Base-by-base conservation (phyloP, 2,888 invertebrate genomes). In the Leptopilina syphax region DNA sequence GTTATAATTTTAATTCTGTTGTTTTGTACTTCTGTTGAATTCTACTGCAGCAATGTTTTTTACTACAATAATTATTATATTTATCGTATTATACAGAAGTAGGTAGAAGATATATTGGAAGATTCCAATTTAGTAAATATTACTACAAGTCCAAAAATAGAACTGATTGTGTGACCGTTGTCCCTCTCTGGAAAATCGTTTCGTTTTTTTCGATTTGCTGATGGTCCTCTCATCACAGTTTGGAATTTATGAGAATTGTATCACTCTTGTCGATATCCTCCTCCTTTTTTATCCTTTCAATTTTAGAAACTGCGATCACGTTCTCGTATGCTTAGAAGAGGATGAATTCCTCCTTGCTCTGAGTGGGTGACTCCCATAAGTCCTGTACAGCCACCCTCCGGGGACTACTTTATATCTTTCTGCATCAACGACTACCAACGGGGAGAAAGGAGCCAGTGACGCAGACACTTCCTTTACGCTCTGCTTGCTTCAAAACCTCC, bases 401-500 rank as follows among this genome's bases (percentile, higher is more conserved):
- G 70, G 70, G 54, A 54, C 70, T 70, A 27, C 54, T 70, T 70
- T 70, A 70, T 70, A 70, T 70, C 70, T 70, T 70, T 70, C 70
- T 70, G 27, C 70, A 70, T 54, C 70, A 70, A 24, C 54, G 70
- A 70, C 50, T 70, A 70, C 50, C n/a, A 54, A 70, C 27, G 24
- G 70, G 70, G 70, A 70, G 68, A 54, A 70, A 70, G 50, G 27
- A 70, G 50, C 50, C 50, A 47, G 70, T 70, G 70, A 70, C 70
- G 70, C 70, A 70, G 54, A 27, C 24, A 70, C 54, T 70, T 70
- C 54, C 70, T 70, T 54, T 70, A 70, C 70, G 70, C 70, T 70
- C 70, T 70, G 70, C 27, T 70, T 70, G 27, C 13, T 70, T 13
- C 50, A 70, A 70, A 70, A 70, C 10, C 50, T 70, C 70, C 50